Percentiles rank a stretch among this genome's conserved stretches.
These are phyloP conservation scores for Tachysurus vachellii DNA, from an alignment of 2,113 vertebrate genomes.

Conservation along the genomic window DNA sequence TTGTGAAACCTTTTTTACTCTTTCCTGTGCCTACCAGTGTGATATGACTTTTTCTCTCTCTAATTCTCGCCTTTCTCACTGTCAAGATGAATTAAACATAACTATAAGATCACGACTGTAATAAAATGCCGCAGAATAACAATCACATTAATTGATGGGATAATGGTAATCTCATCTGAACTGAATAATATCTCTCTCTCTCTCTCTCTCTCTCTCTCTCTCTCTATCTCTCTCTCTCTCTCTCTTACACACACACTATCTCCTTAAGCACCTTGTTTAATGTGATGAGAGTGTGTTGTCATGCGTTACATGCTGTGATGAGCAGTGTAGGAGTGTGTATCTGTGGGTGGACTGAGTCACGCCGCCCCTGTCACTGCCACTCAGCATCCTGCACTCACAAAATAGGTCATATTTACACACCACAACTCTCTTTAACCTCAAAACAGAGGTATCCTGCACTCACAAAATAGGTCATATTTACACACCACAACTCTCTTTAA, in stretches of 20 bases:
- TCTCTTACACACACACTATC: not conserved
- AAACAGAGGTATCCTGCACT: slow-evolving; percentile 25
- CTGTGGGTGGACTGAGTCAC: slow-evolving; percentile 48
- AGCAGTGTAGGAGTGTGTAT: slow-evolving; percentile 39
- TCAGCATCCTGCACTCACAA: slow-evolving; percentile 34
- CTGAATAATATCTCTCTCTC: not conserved
- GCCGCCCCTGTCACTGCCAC: slow-evolving; percentile 30
- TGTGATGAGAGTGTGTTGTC: slow-evolving; percentile 29
- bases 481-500: not conserved
- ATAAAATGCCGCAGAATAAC: not conserved
- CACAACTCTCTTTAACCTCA: not conserved
- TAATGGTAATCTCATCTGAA: not conserved
- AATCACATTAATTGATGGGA: not conserved
- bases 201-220: no score
- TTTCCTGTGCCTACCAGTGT: no score
- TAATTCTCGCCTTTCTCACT: no score
- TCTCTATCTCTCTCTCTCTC: not conserved
- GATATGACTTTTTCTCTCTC: not conserved
- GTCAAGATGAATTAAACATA: not conserved
- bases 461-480: slow-evolving; percentile 40
- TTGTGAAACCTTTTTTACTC: no score
- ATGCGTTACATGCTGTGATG: slow-evolving; percentile 17
- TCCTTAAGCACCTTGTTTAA: slow-evolving; percentile 3
- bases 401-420: slow-evolving; percentile 41
- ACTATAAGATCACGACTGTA: not conserved